Percentiles rank a stretch among this genome's conserved stretches.
Conservation (phyloP, 2,888 invertebrate genomes). For the Gibbula magus region DNA sequence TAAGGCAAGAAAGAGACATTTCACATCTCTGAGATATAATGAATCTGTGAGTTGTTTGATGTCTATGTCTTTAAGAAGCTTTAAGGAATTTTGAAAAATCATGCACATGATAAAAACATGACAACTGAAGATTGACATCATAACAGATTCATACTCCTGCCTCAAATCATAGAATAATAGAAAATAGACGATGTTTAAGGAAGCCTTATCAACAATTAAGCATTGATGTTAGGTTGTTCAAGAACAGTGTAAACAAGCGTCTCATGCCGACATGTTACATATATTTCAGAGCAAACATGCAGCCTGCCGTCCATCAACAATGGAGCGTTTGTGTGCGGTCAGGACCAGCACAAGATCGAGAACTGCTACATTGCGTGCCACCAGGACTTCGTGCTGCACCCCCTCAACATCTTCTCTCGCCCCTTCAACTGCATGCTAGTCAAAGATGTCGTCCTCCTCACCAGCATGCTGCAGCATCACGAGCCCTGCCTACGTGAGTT, state of each 20-base stretch:
- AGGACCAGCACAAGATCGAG: constrained; percentile 37
- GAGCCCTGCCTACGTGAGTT: constrained; percentile 59
- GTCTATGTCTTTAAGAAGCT: too few species aligned
- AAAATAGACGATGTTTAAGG: too few species aligned
- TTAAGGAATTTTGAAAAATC: too few species aligned
- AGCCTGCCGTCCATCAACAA: constrained; percentile 57
- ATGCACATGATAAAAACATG: too few species aligned
- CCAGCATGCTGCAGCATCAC: constrained; percentile 49
- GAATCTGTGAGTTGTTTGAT: too few species aligned
- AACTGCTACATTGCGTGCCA: constrained; percentile 59
- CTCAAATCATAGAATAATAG: too few species aligned
- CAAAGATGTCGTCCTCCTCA: constrained; percentile 52
- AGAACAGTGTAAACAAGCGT: neutral
- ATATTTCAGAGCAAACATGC: constrained; percentile 55
- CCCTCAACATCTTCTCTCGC: constrained; percentile 54
- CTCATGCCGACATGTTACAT: neutral
- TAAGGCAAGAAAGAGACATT: too few species aligned
- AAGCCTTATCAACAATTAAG: too few species aligned
- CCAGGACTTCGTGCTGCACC: constrained; percentile 54
- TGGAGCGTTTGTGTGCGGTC: constrained; percentile 60
- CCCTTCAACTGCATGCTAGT: constrained; percentile 54
- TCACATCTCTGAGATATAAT: too few species aligned
- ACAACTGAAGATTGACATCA: too few species aligned
- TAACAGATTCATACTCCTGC: too few species aligned
- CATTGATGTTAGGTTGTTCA: too few species aligned